phyloP scores from a whole-genome alignment of 2,888 invertebrate species.

The Rambutsinella grinnellia region DNA sequence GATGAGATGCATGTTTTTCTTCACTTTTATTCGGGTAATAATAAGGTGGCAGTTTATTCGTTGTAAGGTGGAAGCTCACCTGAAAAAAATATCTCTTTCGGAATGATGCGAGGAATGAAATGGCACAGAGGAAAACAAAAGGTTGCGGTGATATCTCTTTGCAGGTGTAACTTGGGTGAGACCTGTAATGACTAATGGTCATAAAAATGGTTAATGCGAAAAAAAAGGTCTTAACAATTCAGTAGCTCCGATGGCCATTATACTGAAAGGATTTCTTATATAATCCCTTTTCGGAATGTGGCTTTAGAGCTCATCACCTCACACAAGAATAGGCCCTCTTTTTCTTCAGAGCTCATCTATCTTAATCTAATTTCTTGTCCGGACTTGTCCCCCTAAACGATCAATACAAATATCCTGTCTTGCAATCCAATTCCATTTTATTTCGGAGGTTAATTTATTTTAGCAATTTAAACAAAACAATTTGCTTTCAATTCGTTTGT shows the following conservation, averaged over 20 bases:
- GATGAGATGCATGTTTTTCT: constrained; percentile 47
- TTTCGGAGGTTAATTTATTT: not conserved
- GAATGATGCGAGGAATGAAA: constrained; percentile 11
- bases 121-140: constrained; percentile 11
- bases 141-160: constrained; percentile 5
- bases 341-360: too few species aligned
- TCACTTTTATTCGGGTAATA: constrained; percentile 23
- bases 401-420: constrained; percentile 51
- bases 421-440: not conserved
- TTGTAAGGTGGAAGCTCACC: constrained; percentile 51
- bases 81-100: constrained; percentile 26
- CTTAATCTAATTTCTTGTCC: not conserved
- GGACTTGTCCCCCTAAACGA: constrained; percentile 32
- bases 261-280: too few species aligned
- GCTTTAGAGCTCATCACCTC: not conserved
- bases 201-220: constrained; percentile 7
- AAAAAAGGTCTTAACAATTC: too few species aligned
- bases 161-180: constrained; percentile 54
- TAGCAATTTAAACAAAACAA: constrained; percentile 33
- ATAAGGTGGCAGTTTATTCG: constrained; percentile 50
- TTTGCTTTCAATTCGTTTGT: constrained; percentile 31
- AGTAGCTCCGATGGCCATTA: too few species aligned
- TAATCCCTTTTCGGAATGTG: not conserved
- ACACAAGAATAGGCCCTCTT: too few species aligned
- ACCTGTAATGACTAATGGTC: constrained; percentile 42